These are phyloP conservation scores for Psilanteris sp. DNA, from an alignment of 1,140 invertebrate species.

Conservation along the genomic window DNA sequence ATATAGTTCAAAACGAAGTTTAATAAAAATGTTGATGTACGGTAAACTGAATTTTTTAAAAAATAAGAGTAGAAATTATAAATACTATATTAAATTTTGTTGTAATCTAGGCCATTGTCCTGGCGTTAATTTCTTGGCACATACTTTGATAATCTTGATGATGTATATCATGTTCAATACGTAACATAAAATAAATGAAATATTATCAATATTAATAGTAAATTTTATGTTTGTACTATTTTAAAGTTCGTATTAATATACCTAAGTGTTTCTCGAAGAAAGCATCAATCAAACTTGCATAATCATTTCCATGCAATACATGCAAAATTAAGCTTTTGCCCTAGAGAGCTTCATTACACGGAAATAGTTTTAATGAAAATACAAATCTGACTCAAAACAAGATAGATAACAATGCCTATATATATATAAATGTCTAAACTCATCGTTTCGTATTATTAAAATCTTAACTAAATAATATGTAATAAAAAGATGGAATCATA, in stretches of 20 bases:
- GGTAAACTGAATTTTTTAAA: no score
- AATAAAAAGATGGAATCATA: no score
- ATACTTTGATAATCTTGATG: slow-evolving; percentile 4
- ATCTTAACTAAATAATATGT: no score
- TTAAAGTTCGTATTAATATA: no score
- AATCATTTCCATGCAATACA: slow-evolving; percentile 8
- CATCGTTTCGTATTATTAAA: no score
- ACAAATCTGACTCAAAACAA: slow-evolving; percentile 37
- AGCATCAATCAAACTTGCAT: slow-evolving; percentile 16
- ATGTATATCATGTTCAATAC: slow-evolving; percentile 11
- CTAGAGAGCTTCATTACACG: slow-evolving; percentile 32
- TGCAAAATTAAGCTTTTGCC: slow-evolving; percentile 39
- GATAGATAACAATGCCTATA: no score
- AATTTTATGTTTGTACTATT: no score
- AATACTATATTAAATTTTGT: slow-evolving; percentile 3
- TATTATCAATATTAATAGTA: slow-evolving; percentile 13
- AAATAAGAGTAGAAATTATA: no score
- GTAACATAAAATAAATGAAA: slow-evolving; percentile 11
- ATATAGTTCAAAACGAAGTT: no score
- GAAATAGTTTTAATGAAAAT: slow-evolving; percentile 27
- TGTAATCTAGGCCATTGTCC: slow-evolving; percentile 34
- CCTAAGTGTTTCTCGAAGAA: slow-evolving; percentile 21
- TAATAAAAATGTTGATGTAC: no score
- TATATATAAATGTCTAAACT: no score
- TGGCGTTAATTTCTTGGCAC: slow-evolving; percentile 28